These are phyloP conservation scores for Echinarachnius parma DNA, from an alignment of 53 echinoderm and acorn worm genomes.

Conservation along the genomic window DNA sequence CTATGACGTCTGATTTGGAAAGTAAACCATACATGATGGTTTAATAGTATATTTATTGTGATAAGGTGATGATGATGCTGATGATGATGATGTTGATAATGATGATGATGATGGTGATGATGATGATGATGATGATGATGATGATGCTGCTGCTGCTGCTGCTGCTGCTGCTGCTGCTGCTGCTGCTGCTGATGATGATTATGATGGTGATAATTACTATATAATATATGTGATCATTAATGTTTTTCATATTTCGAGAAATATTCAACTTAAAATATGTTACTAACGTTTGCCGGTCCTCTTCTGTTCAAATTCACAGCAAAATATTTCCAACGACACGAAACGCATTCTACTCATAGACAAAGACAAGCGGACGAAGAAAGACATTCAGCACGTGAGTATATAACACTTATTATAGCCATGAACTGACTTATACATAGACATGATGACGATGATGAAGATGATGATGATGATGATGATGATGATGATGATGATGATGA, in stretches of 20 bases:
- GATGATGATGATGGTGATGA: background rate
- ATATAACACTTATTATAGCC: no score
- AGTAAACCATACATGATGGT: no score
- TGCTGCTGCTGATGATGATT: background rate
- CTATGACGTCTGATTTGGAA: no score
- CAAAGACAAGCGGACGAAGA: constrained; percentile 52
- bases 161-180: background rate
- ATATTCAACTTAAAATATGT: background rate
- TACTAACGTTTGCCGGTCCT: background rate
- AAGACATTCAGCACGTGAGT: constrained; percentile 84
- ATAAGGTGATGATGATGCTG: background rate
- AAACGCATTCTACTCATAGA: constrained; percentile 62
- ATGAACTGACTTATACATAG: no score
- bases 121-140: background rate
- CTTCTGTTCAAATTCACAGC: no score
- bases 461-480: constrained; percentile 34
- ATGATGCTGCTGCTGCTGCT: background rate
- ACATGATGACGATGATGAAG: no score
- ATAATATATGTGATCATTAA: background rate
- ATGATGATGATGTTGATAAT: background rate
- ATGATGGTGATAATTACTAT: constrained; percentile 1
- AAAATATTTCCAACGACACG: constrained; percentile 71
- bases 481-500: constrained; percentile 38
- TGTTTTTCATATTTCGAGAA: background rate
- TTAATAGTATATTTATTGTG: no score